A percentile compares a stretch with the other conserved stretches of the same genome.
These are phyloP conservation scores for Nycticebus coucang DNA, from an alignment of 2,113 vertebrate genomes.

Conservation along the genomic window DNA sequence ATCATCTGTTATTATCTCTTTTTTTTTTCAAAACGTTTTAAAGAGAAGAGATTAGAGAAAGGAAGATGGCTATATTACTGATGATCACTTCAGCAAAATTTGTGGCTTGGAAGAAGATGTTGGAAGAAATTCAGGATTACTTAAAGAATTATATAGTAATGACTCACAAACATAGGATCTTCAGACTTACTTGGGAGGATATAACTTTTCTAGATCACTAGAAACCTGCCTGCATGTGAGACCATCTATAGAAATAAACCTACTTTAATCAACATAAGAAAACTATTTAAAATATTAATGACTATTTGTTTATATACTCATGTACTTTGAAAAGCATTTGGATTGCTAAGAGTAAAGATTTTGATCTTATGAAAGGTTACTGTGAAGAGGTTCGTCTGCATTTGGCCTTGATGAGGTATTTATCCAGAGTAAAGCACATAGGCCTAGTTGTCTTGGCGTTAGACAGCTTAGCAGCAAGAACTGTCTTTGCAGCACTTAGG, in stretches of 20 bases:
- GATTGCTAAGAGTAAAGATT: constrained; percentile 49
- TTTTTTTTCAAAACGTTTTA: constrained; percentile 45
- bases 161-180: constrained; percentile 56
- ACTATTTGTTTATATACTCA: constrained; percentile 28
- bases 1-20: constrained; percentile 26
- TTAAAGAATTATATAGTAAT: constrained; percentile 57
- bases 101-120: constrained; percentile 55
- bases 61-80: constrained; percentile 33
- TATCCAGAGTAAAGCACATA: constrained; percentile 71
- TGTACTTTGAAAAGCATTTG: constrained; percentile 60
- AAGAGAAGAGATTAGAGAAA: constrained; percentile 43
- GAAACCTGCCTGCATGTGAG: not conserved
- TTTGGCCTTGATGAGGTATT: constrained; percentile 69
- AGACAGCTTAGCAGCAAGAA: constrained; percentile 74
- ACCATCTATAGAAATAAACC: constrained; percentile 32
- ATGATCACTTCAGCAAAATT: constrained; percentile 43
- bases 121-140: constrained; percentile 63
- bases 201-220: constrained; percentile 47
- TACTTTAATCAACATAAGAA: constrained; percentile 19
- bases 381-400: constrained; percentile 62
- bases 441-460: constrained; percentile 77
- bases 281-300: constrained; percentile 54
- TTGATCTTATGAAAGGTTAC: constrained; percentile 57
- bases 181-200: not conserved
- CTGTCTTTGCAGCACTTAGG: constrained; percentile 76